Evolutionary conservation across 2,113 vertebrate species (phyloP).

Genomic region (Dasypus novemcinctus): DNA sequence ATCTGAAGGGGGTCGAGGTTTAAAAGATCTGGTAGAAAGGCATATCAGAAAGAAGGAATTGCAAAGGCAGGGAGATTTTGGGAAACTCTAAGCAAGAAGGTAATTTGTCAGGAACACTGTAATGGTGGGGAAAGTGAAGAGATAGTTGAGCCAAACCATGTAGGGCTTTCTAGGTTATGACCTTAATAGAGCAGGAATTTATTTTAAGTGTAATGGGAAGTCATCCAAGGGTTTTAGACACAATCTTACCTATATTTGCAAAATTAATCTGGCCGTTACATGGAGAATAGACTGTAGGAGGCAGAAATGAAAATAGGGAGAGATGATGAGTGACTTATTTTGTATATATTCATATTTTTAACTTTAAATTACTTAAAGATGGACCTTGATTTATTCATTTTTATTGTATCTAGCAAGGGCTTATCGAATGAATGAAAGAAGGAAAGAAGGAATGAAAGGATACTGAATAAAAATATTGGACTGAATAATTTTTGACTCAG

Average conservation of each 20-base stretch:
- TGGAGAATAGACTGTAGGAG: neutral
- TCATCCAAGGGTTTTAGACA: neutral
- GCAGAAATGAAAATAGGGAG: neutral
- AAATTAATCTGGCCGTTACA: neutral
- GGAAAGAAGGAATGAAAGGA: neutral
- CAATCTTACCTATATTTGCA: neutral
- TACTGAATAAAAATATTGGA: neutral
- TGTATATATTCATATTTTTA: neutral
- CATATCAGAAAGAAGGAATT: neutral
- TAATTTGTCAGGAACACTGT: neutral
- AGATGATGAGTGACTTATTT: neutral
- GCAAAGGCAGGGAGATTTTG: neutral
- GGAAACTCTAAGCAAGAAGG: neutral
- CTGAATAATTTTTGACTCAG: constrained; percentile 26
- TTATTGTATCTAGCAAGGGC: neutral
- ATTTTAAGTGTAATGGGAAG: neutral
- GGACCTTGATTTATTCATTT: neutral
- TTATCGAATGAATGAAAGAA: neutral
- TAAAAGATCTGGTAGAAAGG: neutral
- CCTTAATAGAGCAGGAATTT: neutral
- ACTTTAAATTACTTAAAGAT: neutral
- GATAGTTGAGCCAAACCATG: neutral
- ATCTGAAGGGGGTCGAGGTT: neutral
- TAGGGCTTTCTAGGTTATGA: neutral
- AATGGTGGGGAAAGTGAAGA: neutral